phyloP scores from a whole-genome alignment of 2,888 invertebrate genomes.

The Physocephala rufipes region DNA sequence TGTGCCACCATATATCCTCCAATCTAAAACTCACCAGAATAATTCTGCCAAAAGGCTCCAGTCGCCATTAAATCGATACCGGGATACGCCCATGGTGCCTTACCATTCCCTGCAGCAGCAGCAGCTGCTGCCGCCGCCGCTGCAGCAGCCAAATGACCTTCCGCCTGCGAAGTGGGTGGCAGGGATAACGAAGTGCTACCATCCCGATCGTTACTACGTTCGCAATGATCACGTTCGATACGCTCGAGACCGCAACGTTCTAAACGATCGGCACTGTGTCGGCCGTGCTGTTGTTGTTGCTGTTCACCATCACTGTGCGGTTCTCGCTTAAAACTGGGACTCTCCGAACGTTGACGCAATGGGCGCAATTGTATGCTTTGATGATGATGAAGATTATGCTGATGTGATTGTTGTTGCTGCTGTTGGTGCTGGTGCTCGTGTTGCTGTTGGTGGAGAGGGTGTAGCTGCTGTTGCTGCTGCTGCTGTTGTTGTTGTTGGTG shows the following conservation, averaged over 20 bases:
- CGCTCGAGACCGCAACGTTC: slow-evolving; percentile 51
- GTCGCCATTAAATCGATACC: slow-evolving; percentile 85
- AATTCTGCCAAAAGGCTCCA: slow-evolving; percentile 91
- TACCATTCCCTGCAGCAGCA: slow-evolving; percentile 64
- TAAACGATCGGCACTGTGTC: slow-evolving; percentile 53
- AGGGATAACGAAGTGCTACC: slow-evolving; percentile 52
- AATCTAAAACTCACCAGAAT: slow-evolving; percentile 76
- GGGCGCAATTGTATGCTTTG: slow-evolving; percentile 46
- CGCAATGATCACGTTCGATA: slow-evolving; percentile 53
- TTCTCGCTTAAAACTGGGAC: slow-evolving; percentile 62
- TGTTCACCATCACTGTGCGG: slow-evolving; percentile 60
- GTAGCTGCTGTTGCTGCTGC: slow-evolving; percentile 42
- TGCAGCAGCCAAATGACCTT: slow-evolving; percentile 53
- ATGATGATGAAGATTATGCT: slow-evolving; percentile 41
- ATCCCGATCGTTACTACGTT: slow-evolving; percentile 55
- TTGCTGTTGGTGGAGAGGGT: slow-evolving; percentile 40
- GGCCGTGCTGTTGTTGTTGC: slow-evolving; percentile 42
- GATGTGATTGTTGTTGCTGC: slow-evolving; percentile 38
- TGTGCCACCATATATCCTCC: neutral
- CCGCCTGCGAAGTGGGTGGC: slow-evolving; percentile 65
- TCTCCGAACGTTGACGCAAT: slow-evolving; percentile 56
- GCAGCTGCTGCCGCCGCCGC: slow-evolving; percentile 59
- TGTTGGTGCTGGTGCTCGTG: slow-evolving; percentile 45
- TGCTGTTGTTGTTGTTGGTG: slow-evolving; percentile 41
- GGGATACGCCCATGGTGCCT: slow-evolving; percentile 74